Conservation (phyloP, 2,888 invertebrate genomes). For the Rambutsinella grinnellia region DNA sequence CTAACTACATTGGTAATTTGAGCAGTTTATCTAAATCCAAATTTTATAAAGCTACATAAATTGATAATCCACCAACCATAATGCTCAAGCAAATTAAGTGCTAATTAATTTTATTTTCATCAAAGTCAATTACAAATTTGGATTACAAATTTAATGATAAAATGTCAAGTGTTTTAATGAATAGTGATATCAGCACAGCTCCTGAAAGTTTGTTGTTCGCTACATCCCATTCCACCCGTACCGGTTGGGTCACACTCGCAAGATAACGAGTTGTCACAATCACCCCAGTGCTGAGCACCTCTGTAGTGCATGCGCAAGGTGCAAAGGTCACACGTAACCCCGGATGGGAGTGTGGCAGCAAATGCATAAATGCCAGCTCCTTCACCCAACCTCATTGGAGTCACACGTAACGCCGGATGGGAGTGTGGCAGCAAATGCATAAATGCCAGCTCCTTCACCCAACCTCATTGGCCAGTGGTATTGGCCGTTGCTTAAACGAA, state of each 20-base stretch:
- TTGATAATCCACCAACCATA: no score
- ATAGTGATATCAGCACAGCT: constrained; percentile 48
- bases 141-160: no score
- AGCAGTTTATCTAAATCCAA: no score
- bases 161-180: no score
- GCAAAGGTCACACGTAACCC: constrained; percentile 26
- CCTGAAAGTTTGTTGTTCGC: constrained; percentile 56
- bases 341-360: constrained; percentile 25
- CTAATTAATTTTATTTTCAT: no score
- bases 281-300: constrained; percentile 48
- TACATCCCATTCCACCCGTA: constrained; percentile 53
- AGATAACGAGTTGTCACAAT: constrained; percentile 32
- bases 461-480: constrained; percentile 28
- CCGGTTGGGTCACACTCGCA: constrained; percentile 44
- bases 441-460: constrained; percentile 20
- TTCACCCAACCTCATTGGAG: constrained; percentile 37
- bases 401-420: constrained; percentile 30
- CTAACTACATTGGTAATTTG: no score
- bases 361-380: constrained; percentile 27
- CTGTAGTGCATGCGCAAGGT: constrained; percentile 43
- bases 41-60: no score
- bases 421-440: constrained; percentile 19
- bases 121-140: no score
- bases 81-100: no score
- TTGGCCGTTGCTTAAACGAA: constrained; percentile 31